Base-by-base conservation (phyloP, 2,888 invertebrate genomes). In the Drosophila demipolita region DNA sequence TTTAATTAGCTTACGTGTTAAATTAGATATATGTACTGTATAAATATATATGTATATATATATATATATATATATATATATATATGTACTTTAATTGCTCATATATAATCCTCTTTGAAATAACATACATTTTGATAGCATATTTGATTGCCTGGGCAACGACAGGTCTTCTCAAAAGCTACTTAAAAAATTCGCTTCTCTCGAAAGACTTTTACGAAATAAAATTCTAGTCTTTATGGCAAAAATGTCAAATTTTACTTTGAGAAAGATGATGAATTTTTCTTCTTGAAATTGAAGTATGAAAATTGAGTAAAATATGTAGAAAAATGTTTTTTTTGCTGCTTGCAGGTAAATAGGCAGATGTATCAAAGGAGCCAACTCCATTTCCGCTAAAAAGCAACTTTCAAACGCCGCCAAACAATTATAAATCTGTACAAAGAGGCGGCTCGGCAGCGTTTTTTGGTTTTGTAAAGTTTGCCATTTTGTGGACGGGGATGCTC, bases 351-450 rank as follows among this genome's bases (percentile, higher is more conserved):
- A 55, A 66, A 66, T 54, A 45, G 45, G 55, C 23, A 45, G 45
- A 45, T 45, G 45, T 67, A 48, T 55, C 54, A 38, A 67, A 48
- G 36, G 32, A 68, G 20, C 20, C 40, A 11, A 3, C 15, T 17
- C 15, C n/a, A 17, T 20, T 3, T n/a, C 11, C 55, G 26, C 5
- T 15, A 12, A 55, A 38, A 55, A 26, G n/a, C 38, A 1, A 38
- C 36, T 20, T 26, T 7, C 12, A 15, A 54, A 15, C 20, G 40
- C 38, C 26, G 38, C 20, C 45, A 66, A 70, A 81, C 79, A 80
- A 82, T 80, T 80, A 80, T 71, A 66, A 78, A 82, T 82, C 75
- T 82, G 82, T 61, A 61, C 63, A 81, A 74, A 58, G 62, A 42
- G 63, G 55, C 54, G 58, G 40, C 40, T 45, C 35, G 60, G 55